These are phyloP conservation scores for Tympanuchus pallidicinctus DNA, from an alignment of 2,113 vertebrate species.

Conservation along the genomic window DNA sequence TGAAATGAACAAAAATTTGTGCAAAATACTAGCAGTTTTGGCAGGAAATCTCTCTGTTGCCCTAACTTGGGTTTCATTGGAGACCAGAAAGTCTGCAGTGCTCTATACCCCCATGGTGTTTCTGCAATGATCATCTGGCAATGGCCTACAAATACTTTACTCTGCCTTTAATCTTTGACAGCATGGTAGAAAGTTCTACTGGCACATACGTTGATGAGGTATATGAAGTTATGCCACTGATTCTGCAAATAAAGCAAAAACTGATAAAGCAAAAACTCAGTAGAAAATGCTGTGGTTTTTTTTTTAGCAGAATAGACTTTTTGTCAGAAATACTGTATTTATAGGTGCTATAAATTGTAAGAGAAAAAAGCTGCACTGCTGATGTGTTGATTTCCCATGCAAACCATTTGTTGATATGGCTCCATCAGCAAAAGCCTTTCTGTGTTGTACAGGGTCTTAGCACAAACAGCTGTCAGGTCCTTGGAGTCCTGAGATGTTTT, in stretches of 20 bases:
- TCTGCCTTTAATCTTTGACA: background rate
- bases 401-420: background rate
- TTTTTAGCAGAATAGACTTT: background rate
- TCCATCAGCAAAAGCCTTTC: background rate
- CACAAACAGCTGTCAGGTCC: background rate
- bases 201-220: accelerated
- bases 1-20: background rate
- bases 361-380: background rate
- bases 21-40: background rate
- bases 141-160: background rate
- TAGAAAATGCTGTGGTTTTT: background rate
- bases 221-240: background rate
- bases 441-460: background rate
- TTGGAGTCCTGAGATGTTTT: background rate
- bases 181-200: background rate
- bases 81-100: background rate
- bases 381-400: background rate
- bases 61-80: background rate
- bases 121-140: background rate
- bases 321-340: background rate
- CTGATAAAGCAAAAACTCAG: background rate
- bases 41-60: background rate
- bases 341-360: background rate
- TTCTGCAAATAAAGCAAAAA: background rate
- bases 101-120: background rate